Base-by-base conservation (phyloP, 2,888 invertebrate genomes). In the Thera britannica region DNA sequence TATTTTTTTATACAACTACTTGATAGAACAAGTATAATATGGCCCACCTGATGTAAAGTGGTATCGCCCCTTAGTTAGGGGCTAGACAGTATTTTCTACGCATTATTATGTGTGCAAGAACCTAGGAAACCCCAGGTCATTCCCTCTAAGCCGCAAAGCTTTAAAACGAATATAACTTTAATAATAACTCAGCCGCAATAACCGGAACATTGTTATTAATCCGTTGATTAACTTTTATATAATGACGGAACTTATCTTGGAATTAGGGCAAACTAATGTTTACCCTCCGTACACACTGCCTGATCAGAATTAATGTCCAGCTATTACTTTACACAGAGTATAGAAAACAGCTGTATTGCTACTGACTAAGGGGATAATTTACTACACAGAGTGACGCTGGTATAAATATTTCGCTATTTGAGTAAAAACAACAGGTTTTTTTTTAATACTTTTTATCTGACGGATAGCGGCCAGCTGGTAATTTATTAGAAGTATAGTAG, bases 151-250 rank as follows among this genome's bases (percentile, higher is more conserved):
- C 23, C 23, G 23, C 23, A 23, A 6, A 41, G 36, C 35, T 62
- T 67, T 62, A 72, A 73, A 74, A 72, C 72, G 69, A 74, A 72
- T 72, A 69, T 70, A 75, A 75, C 72, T 73, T 72, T 54, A 58
- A 62, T 72, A 62, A 74, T 75, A 75, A 70, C 71, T 75, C 71
- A 75, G 64, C 72, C 66, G 68, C 68, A 68, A 71, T 71, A 72
- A 70, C 73, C 72, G 46, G 68, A 61, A 70, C 69, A 71, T 72
- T 73, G 63, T 75, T 68, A 74, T 75, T 72, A 73, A 75, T 75
- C 63, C 70, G 69, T 69, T 75, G 72, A 75, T 75, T 75, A 75
- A 74, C 73, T 72, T 74, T 74, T 74, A 75, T 74, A 70, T 74
- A 66, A 70, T 66, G 70, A 70, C 65, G 70, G 55, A 72, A 73